phyloP scores from a whole-genome alignment of 2,797 vertebrate species.

The Chromobotia macracanthus region DNA sequence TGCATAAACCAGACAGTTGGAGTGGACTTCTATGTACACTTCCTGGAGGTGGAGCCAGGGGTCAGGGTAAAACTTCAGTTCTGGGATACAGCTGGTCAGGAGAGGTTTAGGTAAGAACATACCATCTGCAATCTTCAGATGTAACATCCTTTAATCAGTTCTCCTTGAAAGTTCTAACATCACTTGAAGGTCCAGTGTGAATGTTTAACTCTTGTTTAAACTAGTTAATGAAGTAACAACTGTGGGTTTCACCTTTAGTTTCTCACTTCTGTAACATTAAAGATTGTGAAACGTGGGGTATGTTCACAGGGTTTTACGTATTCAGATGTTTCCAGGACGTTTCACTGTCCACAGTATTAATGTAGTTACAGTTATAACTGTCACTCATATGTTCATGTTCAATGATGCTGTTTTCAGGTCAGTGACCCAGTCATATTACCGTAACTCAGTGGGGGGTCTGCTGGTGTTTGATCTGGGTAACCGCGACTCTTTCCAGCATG shows the following conservation, averaged over 20 bases:
- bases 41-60: constrained; percentile 83
- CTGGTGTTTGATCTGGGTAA: constrained; percentile 85
- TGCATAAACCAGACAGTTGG: constrained; percentile 82
- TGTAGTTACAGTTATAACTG: no score
- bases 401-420: constrained; percentile 71
- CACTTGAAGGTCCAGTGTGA: not conserved
- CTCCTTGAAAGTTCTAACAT: not conserved
- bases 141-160: not conserved
- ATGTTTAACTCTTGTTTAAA: not conserved
- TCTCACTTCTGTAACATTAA: constrained; percentile 7
- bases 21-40: constrained; percentile 86
- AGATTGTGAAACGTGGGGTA: constrained; percentile 15
- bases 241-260: not conserved
- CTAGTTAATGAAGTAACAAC: no score
- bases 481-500: constrained; percentile 80
- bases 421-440: constrained; percentile 86
- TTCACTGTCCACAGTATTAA: not conserved
- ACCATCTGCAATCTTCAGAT: not conserved
- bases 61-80: constrained; percentile 86
- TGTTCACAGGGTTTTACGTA: not conserved
- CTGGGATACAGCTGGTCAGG: constrained; percentile 89
- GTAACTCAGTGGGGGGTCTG: constrained; percentile 83
- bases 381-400: not conserved
- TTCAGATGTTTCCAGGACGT: not conserved
- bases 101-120: constrained; percentile 82